phyloP scores from a whole-genome alignment of 2,797 vertebrate genomes.

The Melanotaenia pygmaea region DNA sequence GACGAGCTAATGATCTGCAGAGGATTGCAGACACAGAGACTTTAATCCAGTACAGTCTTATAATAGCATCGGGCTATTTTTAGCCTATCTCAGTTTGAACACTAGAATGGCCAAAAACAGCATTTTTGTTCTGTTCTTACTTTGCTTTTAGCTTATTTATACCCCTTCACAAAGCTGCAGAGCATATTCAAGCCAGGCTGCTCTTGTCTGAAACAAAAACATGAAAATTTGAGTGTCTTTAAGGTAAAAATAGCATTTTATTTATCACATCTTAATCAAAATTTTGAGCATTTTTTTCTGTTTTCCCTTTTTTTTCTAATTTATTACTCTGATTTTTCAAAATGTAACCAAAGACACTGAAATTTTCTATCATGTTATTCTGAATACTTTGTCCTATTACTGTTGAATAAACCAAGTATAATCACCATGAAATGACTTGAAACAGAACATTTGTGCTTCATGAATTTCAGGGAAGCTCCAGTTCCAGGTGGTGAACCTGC shows the following conservation, averaged over 20 bases:
- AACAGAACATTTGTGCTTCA: background rate
- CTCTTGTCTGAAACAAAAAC: background rate
- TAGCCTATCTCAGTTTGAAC: conserved; percentile 14
- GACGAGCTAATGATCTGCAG: conserved; percentile 34
- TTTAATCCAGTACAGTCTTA: conserved; percentile 59
- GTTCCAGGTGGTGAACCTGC: conserved; percentile 65
- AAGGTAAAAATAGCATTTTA: background rate
- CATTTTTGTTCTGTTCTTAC: conserved; percentile 7
- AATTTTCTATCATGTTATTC: no score
- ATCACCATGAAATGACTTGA: no score
- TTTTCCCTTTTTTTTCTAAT: background rate
- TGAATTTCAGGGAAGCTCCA: conserved; percentile 17
- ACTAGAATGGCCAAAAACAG: conserved; percentile 7
- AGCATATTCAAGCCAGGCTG: background rate
- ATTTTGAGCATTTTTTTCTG: background rate
- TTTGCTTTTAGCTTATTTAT: conserved; percentile 15
- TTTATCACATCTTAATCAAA: background rate
- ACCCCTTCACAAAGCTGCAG: background rate
- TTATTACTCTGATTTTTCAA: no score
- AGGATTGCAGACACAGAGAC: conserved; percentile 49
- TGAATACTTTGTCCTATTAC: no score
- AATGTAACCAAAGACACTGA: no score
- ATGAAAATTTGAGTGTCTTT: background rate
- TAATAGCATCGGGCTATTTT: conserved; percentile 58
- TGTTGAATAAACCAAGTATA: no score